phyloP scores from a whole-genome alignment of 2,113 vertebrate species.

The Dendropsophus ebraccatus region DNA sequence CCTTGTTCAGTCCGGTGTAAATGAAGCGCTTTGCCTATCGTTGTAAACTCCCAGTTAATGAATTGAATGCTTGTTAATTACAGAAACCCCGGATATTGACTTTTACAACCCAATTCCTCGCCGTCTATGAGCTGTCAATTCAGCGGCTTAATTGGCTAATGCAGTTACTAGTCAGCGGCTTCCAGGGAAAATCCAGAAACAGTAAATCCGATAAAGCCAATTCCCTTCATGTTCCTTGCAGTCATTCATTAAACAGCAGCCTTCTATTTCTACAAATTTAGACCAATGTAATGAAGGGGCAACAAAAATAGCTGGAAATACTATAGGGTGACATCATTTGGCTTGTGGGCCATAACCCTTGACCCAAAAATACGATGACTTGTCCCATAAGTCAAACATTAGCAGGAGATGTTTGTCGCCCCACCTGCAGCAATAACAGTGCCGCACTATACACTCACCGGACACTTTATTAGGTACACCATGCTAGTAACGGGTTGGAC shows the following conservation, averaged over 20 bases:
- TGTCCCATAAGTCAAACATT: background rate
- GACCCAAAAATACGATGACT: background rate
- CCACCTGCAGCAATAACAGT: background rate
- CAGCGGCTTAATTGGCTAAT: conserved; percentile 12
- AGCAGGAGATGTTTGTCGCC: background rate
- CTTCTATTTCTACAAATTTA: background rate
- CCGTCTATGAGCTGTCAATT: background rate
- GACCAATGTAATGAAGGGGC: background rate
- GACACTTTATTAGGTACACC: no score
- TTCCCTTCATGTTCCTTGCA: background rate
- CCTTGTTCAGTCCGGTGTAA: background rate
- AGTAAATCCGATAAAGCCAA: background rate
- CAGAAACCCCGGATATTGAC: conserved; percentile 7
- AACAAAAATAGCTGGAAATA: background rate
- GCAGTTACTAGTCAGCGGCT: background rate
- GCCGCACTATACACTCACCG: no score
- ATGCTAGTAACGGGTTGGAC: no score
- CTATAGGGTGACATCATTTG: background rate
- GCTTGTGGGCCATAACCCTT: background rate
- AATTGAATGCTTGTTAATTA: conserved; percentile 34
- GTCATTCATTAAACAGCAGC: background rate
- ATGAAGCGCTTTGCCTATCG: background rate
- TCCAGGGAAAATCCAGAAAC: background rate
- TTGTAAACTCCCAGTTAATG: background rate
- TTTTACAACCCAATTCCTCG: background rate